Evolutionary conservation across 2,888 invertebrate species (phyloP).

Genomic region (Pyrochroa serraticornis): DNA sequence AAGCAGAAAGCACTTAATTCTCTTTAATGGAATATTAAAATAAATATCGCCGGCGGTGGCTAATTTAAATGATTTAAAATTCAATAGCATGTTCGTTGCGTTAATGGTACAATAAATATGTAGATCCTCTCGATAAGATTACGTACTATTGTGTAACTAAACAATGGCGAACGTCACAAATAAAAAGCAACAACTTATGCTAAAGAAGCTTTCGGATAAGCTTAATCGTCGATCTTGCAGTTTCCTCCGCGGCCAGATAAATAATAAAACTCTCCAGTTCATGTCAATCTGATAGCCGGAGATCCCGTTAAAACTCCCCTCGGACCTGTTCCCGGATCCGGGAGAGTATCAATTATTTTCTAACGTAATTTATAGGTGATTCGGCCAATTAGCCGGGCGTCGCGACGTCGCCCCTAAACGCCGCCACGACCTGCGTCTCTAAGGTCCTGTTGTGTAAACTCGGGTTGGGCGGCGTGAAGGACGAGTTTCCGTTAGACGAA

Average conservation of each 20-base stretch:
- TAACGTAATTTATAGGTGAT: too few relatives aligned
- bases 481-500: conserved; percentile 42
- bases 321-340: too few relatives aligned
- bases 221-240: conserved; percentile 15
- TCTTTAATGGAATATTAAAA: conserved; percentile 43
- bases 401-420: neutral
- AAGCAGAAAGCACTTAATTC: conserved; percentile 25
- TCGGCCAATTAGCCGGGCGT: too few relatives aligned
- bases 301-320: too few relatives aligned
- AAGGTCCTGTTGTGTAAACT: too few relatives aligned
- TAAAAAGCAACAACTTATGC: conserved; percentile 38
- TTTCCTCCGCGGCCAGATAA: neutral
- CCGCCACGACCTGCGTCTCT: too few relatives aligned
- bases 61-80: conserved; percentile 57
- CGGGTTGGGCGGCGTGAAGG: neutral
- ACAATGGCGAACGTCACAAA: conserved; percentile 42
- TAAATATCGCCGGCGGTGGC: conserved; percentile 46
- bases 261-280: neutral
- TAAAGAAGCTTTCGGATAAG: conserved; percentile 15
- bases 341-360: too few relatives aligned
- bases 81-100: conserved; percentile 55
- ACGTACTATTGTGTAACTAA: conserved; percentile 48
- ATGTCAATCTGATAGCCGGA: neutral
- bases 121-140: conserved; percentile 54
- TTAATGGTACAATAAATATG: conserved; percentile 57